Percentiles rank a stretch among this genome's conserved stretches.
Conservation (phyloP, 2,113 vertebrate genomes). For the Vanacampus margaritifer region DNA sequence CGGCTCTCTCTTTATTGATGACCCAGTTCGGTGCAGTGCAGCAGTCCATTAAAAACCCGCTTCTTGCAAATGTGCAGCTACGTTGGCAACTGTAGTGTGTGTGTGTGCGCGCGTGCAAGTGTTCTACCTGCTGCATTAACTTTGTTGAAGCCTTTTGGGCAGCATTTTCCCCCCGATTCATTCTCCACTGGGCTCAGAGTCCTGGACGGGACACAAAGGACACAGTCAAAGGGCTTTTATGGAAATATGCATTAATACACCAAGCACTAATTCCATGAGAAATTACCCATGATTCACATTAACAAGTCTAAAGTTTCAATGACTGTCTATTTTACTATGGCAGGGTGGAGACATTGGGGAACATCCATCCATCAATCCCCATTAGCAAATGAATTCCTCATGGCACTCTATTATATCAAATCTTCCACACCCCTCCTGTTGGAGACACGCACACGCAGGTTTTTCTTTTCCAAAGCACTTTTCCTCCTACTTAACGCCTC, state of each 20-base stretch:
- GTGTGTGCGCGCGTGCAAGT: conserved; percentile 4
- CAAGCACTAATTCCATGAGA: conserved; percentile 18
- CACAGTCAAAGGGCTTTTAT: conserved; percentile 11
- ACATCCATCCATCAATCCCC: conserved; percentile 21
- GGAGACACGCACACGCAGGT: conserved; percentile 43
- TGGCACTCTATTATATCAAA: conserved; percentile 44
- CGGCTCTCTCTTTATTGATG: conserved; percentile 52
- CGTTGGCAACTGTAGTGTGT: conserved; percentile 3
- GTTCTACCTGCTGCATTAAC: conserved; percentile 73
- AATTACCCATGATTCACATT: conserved; percentile 18
- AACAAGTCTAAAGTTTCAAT: conserved; percentile 15
- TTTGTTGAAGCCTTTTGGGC: conserved; percentile 65
- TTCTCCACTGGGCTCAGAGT: conserved; percentile 29
- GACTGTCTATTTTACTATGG: conserved; percentile 20
- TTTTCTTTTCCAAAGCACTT: conserved; percentile 58
- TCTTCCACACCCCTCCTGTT: conserved; percentile 34
- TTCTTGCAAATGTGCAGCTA: conserved; percentile 53
- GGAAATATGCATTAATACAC: conserved; percentile 9
- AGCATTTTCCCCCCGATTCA: conserved; percentile 46
- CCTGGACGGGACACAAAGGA: conserved; percentile 44
- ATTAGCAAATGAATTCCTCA: conserved; percentile 56
- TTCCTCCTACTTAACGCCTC: conserved; percentile 68
- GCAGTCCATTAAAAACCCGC: conserved; percentile 61
- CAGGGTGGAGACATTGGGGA: conserved; percentile 22
- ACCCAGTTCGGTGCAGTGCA: conserved; percentile 47